Base-by-base conservation (phyloP, 2,888 invertebrate genomes). In the Beris morrisii region DNA sequence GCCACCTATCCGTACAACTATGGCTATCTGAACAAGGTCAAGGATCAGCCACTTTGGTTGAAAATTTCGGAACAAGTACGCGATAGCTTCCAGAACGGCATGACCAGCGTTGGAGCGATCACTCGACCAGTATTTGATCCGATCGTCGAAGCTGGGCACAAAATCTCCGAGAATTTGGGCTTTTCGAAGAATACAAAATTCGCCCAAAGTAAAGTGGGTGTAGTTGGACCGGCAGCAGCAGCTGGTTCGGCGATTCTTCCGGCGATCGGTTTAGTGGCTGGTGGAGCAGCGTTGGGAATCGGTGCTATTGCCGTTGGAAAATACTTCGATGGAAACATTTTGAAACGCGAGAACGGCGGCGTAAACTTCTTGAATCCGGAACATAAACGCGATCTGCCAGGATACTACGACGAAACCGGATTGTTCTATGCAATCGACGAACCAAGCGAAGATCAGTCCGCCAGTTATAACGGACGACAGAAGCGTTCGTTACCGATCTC, bases 221-320 rank as follows among this genome's bases (percentile, higher is more conserved):
- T 83, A 7, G 81, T 83, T 1, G 75, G 85, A 6, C 80, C 82
- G 3, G 59, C 38, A 3, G 85, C 87, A 0, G 85, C 87, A 0
- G 79, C 79, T 3, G 78, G 83, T 0, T 85, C 87, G 0, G 88
- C 88, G 0, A 86, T 91, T 75, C 79, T 91, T 2, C 91, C 91
- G 15, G 91, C 91, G 0, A 80, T 91, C 28, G 90, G 92, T 4
- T 79, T 91, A 5, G 88, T 92, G 74, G 91, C 91, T 9, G 91
- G 91, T n/a, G 91, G 92, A 12, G 91, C 92, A 0, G 92, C 92
- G 2, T 78, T 92, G 30, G 90, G 91, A 1, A 84, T 92, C n/a
- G 91, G 91, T 5, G 91, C 91, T 0, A 89, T 91, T 0, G 91
- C 91, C 0, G 86, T 92, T 68, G 91, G 91, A 7, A 83, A 90